phyloP scores from a whole-genome alignment of 2,888 invertebrate species.

The Aromia moschata region DNA sequence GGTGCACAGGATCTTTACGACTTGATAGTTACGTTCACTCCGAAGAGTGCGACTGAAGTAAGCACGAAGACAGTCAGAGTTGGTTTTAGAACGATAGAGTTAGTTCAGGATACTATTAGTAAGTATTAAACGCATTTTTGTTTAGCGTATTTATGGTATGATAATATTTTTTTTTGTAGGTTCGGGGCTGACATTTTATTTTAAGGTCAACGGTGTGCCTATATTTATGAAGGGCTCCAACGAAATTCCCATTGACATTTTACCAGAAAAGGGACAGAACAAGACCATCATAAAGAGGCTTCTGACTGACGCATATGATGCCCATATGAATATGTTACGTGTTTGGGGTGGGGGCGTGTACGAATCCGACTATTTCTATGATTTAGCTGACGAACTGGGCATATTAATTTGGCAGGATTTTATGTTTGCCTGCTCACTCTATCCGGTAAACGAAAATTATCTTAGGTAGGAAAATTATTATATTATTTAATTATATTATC shows the following conservation, averaged over 20 bases:
- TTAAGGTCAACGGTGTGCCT: constrained; percentile 83
- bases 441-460: constrained; percentile 80
- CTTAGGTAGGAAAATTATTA: constrained; percentile 65
- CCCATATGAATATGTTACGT: constrained; percentile 92
- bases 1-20: constrained; percentile 83
- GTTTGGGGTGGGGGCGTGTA: constrained; percentile 99
- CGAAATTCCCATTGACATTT: constrained; percentile 88
- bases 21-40: constrained; percentile 66
- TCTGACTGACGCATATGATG: constrained; percentile 74
- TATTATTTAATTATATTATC: too few relatives aligned
- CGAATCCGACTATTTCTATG: constrained; percentile 90
- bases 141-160: constrained; percentile 2
- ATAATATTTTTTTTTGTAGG: constrained; percentile 43
- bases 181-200: constrained; percentile 82
- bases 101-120: constrained; percentile 77
- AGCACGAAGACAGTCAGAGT: constrained; percentile 69
- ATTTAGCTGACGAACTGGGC: constrained; percentile 85
- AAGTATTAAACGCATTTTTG: constrained; percentile 23
- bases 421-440: constrained; percentile 96
- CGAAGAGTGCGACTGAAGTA: constrained; percentile 52
- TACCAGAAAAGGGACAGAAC: constrained; percentile 78
- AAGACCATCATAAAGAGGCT: constrained; percentile 70
- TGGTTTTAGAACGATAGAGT: constrained; percentile 87
- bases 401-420: constrained; percentile 98
- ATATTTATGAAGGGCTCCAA: constrained; percentile 97